Evolutionary conservation across 2,888 invertebrate genomes (phyloP), one percentile per base, ranked within the genome.

Genomic region (Subacronicta megacephala): DNA sequence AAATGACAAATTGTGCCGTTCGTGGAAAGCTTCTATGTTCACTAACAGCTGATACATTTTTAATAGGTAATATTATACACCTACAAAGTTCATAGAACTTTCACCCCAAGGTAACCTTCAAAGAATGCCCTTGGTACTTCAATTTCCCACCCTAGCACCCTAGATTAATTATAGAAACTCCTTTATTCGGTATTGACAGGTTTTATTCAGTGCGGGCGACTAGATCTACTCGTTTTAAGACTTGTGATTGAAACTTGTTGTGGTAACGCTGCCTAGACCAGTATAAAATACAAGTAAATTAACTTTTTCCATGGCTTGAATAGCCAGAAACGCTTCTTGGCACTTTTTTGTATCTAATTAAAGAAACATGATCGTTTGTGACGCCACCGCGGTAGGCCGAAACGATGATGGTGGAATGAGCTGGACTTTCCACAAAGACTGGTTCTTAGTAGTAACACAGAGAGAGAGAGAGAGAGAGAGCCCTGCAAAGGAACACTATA

Each of bases 71-170:
- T 33, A 9, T 50, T 16, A 5, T 23, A 38, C 13, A n/a, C 20
- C 50, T 12, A 43, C 38, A 0, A 4, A 42, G 71, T 66, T 70
- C 46, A 41, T 44, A 58, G 46, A 74, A 59, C 71, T 53, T 45
- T 20, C 23, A 54, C 51, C n/a, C 15, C 31, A 35, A 35, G 15
- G 15, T 35, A 35, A 37, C 6, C 7, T 52, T 36, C 9, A 29
- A 67, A 31, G 44, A 26, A 18, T 42, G 31, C 9, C 0, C 12
- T 17, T n/a, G 15, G 20, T 33, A 17, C n/a, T 6, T 54, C 31
- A 23, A 26, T 20, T 63, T 62, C 47, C 41, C 62, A 68, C 54
- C 55, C 62, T 54, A 53, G 37, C 62, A 68, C 54, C 55, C 62
- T 54, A 53, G 37, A 49, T 44, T 45, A 16, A 36, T 49, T 44